Base-by-base conservation (phyloP, 2,113 vertebrate species). In the Pangasianodon gigas region DNA sequence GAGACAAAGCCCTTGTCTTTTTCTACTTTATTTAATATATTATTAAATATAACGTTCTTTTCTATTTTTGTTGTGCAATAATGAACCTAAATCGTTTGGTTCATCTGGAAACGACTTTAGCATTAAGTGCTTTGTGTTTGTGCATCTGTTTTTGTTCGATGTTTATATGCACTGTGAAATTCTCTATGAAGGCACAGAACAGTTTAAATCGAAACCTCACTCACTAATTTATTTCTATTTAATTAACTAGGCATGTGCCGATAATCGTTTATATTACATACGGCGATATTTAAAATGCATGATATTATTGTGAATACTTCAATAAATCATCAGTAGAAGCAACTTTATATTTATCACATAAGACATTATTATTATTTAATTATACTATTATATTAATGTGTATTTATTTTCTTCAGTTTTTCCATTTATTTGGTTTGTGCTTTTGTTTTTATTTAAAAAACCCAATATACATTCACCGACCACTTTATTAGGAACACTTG, bases 151-250 rank as follows among this genome's bases (percentile, higher is more conserved):
- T 86, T 51, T 11, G 7, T 48, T 85, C 19, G 58, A 48, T 65
- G 58, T 62, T 58, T 67, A 67, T 65, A 56, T 67, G 84, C 84
- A 85, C 84, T 85, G 84, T 85, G 84, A 65, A 84, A 62, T 84
- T 44, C 82, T 84, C 37, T 8, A 60, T 3, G 82, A 44, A 84
- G 82, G 82, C 82, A 84, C 82, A 62, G 82, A 84, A 84, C 11
- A 48, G 83, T 85, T 85, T n/a, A n/a, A 48, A 69, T 51, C 18
- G 26, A 86, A 85, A 85, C 84, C 41, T 85, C 84, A 85, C 37
- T 46, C 18, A 91, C 90, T 93, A 92, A 69, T 84, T 83, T 65
- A 71, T 75, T 83, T 81, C 67, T 54, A 19, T 58, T 84, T 58
- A 84, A 92, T 86, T 18, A 69, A 69, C 62, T 10, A 21, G 84